Percentiles rank a stretch among this genome's conserved stretches.
Evolutionary conservation across 2,888 invertebrate genomes (phyloP).

Genomic region (Ennomos fuscantarius): DNA sequence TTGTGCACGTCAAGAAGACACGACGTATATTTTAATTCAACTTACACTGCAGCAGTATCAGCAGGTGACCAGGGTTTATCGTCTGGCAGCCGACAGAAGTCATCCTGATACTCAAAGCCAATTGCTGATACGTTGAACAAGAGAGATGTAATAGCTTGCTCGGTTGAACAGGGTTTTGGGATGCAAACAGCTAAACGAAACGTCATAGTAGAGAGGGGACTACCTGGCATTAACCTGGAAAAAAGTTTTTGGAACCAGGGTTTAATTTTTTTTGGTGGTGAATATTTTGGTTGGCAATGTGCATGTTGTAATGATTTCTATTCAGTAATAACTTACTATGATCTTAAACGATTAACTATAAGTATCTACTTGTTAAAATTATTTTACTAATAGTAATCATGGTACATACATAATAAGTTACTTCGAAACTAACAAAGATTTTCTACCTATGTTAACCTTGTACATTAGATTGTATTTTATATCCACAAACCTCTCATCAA

Average conservation of each 20-base stretch:
- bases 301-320: no score
- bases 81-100: conserved; percentile 56
- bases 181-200: conserved; percentile 56
- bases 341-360: no score
- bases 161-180: conserved; percentile 56
- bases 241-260: no score
- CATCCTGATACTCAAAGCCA: conserved; percentile 49
- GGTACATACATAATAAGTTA: no score
- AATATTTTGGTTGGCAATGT: background rate
- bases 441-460: no score
- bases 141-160: conserved; percentile 46
- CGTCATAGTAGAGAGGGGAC: conserved; percentile 26
- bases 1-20: no score
- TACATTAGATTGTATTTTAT: background rate
- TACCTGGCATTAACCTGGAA: conserved; percentile 40
- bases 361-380: no score
- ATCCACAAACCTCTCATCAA: conserved; percentile 28
- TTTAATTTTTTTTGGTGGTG: no score
- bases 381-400: no score
- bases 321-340: no score
- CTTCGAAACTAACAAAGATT: no score
- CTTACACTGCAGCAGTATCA: conserved; percentile 63
- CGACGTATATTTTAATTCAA: conserved; percentile 30
- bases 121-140: conserved; percentile 44
- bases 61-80: conserved; percentile 62